Evolutionary conservation across 2,113 vertebrate species (phyloP).

Genomic region (Suricata suricatta): DNA sequence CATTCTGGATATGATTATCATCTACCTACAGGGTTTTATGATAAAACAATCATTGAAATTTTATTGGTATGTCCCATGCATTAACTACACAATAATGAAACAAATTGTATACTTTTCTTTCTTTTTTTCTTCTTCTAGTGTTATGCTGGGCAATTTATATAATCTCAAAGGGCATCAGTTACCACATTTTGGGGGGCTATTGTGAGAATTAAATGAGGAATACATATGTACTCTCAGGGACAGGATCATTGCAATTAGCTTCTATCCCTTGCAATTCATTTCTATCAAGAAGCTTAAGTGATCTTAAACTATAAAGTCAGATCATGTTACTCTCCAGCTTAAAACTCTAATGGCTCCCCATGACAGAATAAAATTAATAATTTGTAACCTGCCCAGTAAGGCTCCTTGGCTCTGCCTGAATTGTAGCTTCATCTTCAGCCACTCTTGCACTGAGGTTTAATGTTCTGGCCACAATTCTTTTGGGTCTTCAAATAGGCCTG

Average conservation of each 20-base stretch:
- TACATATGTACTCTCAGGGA: neutral
- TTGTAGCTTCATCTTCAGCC: neutral
- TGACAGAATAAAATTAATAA: conserved; percentile 23
- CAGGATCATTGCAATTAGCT: conserved; percentile 18
- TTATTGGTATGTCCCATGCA: neutral
- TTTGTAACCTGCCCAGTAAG: neutral
- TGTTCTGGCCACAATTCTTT: neutral
- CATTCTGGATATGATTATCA: neutral
- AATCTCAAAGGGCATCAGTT: neutral
- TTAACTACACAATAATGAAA: conserved; percentile 1
- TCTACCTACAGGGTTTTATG: neutral
- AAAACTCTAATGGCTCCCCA: conserved; percentile 23
- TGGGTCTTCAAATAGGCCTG: neutral
- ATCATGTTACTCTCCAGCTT: conserved; percentile 5
- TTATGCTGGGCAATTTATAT: neutral
- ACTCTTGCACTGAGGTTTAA: neutral
- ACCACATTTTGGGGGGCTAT: neutral
- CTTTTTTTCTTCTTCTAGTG: neutral
- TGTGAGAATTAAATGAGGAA: conserved; percentile 25
- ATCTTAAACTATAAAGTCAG: conserved; percentile 24
- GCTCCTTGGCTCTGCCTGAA: neutral
- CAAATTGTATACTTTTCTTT: neutral
- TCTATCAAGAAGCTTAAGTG: neutral
- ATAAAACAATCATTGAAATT: neutral
- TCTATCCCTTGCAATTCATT: neutral